These are phyloP conservation scores for Pan troglodytes DNA, from an alignment of 2,113 vertebrate genomes.

Conservation along the genomic window NHGRI_mPanTro3-v2.1_pri NC_072402.2:147055001-147055500, in stretches of 20 bases:
- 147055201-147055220: not conserved
- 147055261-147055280: not conserved
- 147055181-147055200: not conserved
- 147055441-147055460: not conserved
- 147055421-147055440: not conserved
- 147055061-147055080: not conserved
- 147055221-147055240: not conserved
- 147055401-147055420: not conserved
- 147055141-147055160: not conserved
- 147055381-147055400: not conserved
- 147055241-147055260: not conserved
- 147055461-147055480: not conserved
- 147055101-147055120: not conserved
- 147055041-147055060: not conserved
- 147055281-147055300: not conserved
- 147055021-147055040: not conserved
- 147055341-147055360: not conserved
- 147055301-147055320: not conserved
- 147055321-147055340: not conserved
- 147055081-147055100: not conserved
- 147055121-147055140: not conserved
- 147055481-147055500: not conserved
- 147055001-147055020: not conserved
- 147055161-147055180: not conserved
- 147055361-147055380: not conserved